Conservation (phyloP, 1,140 invertebrate genomes). For the Anoplolepis gracilipes region DNA sequence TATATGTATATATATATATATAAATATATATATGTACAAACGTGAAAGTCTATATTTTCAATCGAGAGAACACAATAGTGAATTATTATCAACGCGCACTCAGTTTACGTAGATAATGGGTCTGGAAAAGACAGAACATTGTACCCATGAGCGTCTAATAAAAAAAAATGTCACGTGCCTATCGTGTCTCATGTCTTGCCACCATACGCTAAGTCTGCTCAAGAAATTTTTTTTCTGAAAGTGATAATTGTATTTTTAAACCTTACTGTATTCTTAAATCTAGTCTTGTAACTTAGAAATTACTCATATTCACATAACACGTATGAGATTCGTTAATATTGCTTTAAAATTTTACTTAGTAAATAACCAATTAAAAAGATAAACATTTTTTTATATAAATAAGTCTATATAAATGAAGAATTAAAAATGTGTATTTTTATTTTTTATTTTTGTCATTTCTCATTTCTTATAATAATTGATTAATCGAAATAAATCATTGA, state of each 20-base stretch:
- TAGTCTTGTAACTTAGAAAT: not conserved
- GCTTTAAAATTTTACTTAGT: slow-evolving; percentile 1
- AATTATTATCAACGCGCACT: slow-evolving; percentile 74
- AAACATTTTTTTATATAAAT: not conserved
- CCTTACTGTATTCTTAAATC: not conserved
- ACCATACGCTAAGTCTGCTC: not conserved
- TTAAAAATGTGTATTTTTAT: not conserved
- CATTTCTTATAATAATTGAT: not conserved
- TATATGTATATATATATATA: slow-evolving; percentile 53
- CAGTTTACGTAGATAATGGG: slow-evolving; percentile 69
- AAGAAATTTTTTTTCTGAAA: not conserved
- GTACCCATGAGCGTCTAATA: slow-evolving; percentile 78
- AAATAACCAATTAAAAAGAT: not conserved
- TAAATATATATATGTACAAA: slow-evolving; percentile 52
- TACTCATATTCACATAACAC: not conserved
- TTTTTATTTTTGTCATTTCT: too few relatives aligned
- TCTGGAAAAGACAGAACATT: slow-evolving; percentile 69
- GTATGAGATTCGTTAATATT: not conserved
- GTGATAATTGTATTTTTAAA: not conserved
- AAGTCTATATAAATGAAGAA: not conserved
- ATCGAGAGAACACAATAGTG: slow-evolving; percentile 78
- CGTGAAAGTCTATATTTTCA: slow-evolving; percentile 77
- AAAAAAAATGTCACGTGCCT: slow-evolving; percentile 77
- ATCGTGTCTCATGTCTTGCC: slow-evolving; percentile 39
- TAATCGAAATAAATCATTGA: not conserved